Evolutionary conservation across 2,888 invertebrate species (phyloP).

Genomic region (Xanthia icteritia): DNA sequence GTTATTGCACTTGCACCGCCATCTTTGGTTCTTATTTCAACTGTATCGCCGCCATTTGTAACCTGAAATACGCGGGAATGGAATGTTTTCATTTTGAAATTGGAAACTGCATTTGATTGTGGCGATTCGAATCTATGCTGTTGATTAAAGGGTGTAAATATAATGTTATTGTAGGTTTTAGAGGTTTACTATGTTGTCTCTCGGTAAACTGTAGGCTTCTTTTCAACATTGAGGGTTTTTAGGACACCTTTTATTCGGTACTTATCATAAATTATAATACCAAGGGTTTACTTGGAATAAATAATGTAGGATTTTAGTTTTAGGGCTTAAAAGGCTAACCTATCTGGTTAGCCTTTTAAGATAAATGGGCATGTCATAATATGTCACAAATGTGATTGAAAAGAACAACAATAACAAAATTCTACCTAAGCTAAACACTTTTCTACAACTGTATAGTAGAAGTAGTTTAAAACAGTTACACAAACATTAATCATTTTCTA

Average conservation of each 20-base stretch:
- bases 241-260: background rate
- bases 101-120: conserved; percentile 20
- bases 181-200: background rate
- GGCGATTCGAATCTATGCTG: background rate
- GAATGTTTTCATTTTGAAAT: conserved; percentile 39
- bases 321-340: too few relatives aligned
- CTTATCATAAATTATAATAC: background rate
- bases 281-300: background rate
- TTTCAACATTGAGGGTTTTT: background rate
- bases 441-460: conserved; percentile 7
- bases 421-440: background rate
- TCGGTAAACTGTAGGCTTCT: background rate
- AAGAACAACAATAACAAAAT: background rate
- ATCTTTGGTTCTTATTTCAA: conserved; percentile 40
- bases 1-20: conserved; percentile 7
- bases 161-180: background rate
- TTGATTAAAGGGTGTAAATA: background rate
- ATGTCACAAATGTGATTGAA: background rate
- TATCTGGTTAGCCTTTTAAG: background rate
- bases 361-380: background rate
- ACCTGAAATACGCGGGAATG: conserved; percentile 36
- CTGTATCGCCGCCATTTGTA: conserved; percentile 41
- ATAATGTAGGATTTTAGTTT: background rate
- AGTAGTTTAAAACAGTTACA: conserved; percentile 32
- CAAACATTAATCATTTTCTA: conserved; percentile 37